Evolutionary conservation across 2,797 vertebrate genomes (phyloP).

Genomic region (Orestias chungarensis): DNA sequence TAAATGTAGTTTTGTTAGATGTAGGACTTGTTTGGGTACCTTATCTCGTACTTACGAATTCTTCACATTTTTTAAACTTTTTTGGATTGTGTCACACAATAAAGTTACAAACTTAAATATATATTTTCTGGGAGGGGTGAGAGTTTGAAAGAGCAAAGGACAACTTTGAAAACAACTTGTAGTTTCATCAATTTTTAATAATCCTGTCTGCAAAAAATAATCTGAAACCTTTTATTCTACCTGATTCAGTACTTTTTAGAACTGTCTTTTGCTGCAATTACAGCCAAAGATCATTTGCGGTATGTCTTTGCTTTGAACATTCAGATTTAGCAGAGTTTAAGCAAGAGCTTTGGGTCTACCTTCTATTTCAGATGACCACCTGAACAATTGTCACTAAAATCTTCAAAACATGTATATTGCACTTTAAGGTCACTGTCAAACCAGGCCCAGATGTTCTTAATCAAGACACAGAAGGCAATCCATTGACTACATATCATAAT

Average conservation of each 20-base stretch:
- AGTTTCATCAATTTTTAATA: too few species aligned
- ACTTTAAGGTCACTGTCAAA: not conserved
- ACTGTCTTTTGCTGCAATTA: not conserved
- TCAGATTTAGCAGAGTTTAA: not conserved
- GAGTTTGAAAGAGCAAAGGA: not conserved
- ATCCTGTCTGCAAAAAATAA: too few species aligned
- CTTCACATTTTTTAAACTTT: not conserved
- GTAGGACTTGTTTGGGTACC: not conserved
- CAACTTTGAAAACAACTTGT: not conserved
- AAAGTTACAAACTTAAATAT: not conserved
- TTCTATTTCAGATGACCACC: not conserved
- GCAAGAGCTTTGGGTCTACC: not conserved
- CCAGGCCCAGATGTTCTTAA: not conserved
- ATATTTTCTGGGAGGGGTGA: not conserved
- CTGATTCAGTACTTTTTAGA: not conserved
- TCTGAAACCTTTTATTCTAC: too few species aligned
- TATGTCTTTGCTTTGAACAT: not conserved
- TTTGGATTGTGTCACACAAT: not conserved
- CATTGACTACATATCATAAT: not conserved
- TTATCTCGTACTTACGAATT: not conserved
- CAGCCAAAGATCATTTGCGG: not conserved
- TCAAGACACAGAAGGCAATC: not conserved
- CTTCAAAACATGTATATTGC: not conserved
- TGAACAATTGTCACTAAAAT: not conserved
- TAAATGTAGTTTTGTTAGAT: not conserved